Evolutionary conservation across 1,140 invertebrate species (phyloP), one percentile per base, ranked within the genome.

Genomic region (Cydia splendana): DNA sequence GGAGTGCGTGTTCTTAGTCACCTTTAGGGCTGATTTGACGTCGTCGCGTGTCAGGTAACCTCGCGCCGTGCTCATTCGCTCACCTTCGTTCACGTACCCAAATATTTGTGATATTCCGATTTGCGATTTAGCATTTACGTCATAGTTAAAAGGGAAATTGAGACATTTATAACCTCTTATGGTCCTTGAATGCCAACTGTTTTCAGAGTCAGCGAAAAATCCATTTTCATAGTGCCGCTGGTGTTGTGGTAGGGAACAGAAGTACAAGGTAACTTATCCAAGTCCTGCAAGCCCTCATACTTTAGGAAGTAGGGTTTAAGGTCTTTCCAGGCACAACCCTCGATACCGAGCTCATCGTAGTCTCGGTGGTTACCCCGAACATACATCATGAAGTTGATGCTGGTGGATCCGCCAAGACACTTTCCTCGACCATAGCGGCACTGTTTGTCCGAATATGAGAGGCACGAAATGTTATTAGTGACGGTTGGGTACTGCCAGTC

Each of bases 301-400:
- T 77, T 76, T 15, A 89, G 76, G 67, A 89, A 86, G 76, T 86
- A 91, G 1, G 90, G 88, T 67, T 81, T 74, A 0, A 91, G 53
- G 20, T 88, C 80, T 6, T 48, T n/a, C 30, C 84, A 91, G 10
- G 79, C 82, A 88, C 89, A 91, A 13, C 86, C 88, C 1, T 86
- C 74, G 9, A 86, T 9, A 65, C 77, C 48, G 7, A 84, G 80
- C 45, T 86, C 76, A 65, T 85, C 76, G 82, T 95, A 98, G 85
- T 97, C 96, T 3, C 85, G 78, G 6, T 93, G 94, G 89, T 96
- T 96, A 0, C 97, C 97, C 48, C 97, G 93, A 0, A 96, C 95
- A 87, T 97, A 97, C 57, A 97, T 95, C 96, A 97, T 97, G 75
- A 95, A 96, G 91, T 98, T 97, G 28, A 97, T 94, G 10, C 95